These are phyloP conservation scores for Notolabrus celidotus DNA, from an alignment of 2,797 vertebrate genomes.

Conservation along the genomic window DNA sequence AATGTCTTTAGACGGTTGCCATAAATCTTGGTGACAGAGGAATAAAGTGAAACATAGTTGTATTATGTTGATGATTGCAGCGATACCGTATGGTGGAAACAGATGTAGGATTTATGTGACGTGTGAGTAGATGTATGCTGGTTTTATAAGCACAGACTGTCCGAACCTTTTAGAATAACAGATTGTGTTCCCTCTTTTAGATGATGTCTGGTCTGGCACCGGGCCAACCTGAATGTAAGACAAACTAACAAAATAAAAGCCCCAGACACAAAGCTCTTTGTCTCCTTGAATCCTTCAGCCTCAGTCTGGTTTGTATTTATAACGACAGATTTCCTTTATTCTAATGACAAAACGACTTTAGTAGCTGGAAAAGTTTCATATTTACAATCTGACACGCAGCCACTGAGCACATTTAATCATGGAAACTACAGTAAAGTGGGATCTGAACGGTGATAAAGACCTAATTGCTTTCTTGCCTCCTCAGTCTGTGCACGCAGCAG, in stretches of 20 bases:
- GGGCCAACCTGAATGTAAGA: constrained; percentile 77
- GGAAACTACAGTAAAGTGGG: constrained; percentile 50
- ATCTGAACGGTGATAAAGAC: constrained; percentile 37
- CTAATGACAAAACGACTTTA: constrained; percentile 26
- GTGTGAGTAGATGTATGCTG: constrained; percentile 43
- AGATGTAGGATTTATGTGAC: constrained; percentile 55
- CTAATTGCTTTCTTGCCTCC: constrained; percentile 37
- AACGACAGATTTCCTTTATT: constrained; percentile 42
- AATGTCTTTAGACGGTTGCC: constrained; percentile 63
- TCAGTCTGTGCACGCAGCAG: constrained; percentile 18
- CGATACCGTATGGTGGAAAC: constrained; percentile 26
- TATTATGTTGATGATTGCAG: constrained; percentile 57
- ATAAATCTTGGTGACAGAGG: constrained; percentile 57
- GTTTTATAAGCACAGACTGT: constrained; percentile 57
- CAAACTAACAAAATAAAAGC: constrained; percentile 74
- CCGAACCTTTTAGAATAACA: constrained; percentile 50
- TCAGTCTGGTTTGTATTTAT: constrained; percentile 47
- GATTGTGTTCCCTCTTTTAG: constrained; percentile 42
- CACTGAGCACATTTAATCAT: constrained; percentile 44
- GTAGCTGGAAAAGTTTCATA: constrained; percentile 32
- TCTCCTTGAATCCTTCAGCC: constrained; percentile 37
- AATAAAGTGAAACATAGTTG: constrained; percentile 48
- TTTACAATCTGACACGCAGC: constrained; percentile 34
- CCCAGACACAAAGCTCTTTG: constrained; percentile 45
- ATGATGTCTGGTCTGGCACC: constrained; percentile 72